These are phyloP conservation scores for Arctia plantaginis DNA, from an alignment of 2,888 invertebrate species.

Conservation along the genomic window DNA sequence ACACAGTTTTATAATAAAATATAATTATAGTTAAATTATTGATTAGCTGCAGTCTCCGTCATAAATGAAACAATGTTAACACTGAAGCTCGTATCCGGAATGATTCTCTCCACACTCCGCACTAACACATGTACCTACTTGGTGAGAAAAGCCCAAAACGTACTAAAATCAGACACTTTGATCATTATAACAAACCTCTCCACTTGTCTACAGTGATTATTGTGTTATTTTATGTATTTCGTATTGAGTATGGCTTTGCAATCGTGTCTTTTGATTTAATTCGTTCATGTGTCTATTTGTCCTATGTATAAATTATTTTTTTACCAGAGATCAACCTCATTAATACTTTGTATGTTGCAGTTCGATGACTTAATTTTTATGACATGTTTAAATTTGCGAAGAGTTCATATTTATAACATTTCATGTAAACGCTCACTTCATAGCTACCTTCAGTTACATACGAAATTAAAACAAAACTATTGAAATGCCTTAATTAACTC, in stretches of 20 bases:
- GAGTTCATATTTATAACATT: neutral
- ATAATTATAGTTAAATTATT: neutral
- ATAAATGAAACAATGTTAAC: too few relatives aligned
- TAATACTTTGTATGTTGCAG: neutral
- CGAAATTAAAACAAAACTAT: constrained; percentile 35
- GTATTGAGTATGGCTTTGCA: neutral
- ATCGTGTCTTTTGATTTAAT: neutral
- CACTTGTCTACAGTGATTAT: neutral
- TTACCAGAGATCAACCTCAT: neutral
- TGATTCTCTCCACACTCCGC: too few relatives aligned
- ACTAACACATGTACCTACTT: neutral
- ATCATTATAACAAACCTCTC: neutral
- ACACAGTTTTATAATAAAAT: neutral
- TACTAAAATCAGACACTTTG: neutral
- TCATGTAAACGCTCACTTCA: constrained; percentile 12
- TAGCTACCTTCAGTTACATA: constrained; percentile 35
- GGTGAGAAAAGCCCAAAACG: neutral
- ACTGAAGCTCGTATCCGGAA: too few relatives aligned
- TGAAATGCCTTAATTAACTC: constrained; percentile 39
- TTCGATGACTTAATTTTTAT: too few relatives aligned
- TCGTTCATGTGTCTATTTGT: neutral
- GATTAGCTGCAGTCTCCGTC: neutral
- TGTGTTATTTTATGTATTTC: too few relatives aligned
- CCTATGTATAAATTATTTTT: neutral
- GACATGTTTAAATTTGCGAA: too few relatives aligned